These are phyloP conservation scores for Hemicentrotus pulcherrimus DNA, from an alignment of 35 echinoderm and acorn worm species.

Conservation along the genomic window DNA sequence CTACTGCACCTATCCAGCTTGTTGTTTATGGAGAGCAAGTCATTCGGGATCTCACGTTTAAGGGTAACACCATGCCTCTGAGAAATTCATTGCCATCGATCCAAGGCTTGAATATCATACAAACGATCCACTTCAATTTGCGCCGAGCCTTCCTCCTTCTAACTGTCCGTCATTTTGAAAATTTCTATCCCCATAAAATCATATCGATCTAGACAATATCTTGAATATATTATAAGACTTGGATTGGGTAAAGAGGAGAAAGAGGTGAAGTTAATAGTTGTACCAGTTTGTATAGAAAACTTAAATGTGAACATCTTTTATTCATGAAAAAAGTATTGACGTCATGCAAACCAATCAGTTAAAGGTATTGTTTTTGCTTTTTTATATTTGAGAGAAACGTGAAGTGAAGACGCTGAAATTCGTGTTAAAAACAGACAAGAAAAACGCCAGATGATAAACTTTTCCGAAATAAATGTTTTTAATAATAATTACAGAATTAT, in stretches of 20 bases:
- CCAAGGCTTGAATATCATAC: neutral
- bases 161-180: conserved; percentile 1
- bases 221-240: neutral
- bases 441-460: no score
- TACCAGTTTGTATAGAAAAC: neutral
- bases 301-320: no score
- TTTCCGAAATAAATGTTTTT: no score
- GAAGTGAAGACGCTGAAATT: no score
- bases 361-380: no score
- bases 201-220: neutral
- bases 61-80: neutral
- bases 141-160: neutral
- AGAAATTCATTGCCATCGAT: conserved; percentile 4
- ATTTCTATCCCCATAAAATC: neutral
- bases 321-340: no score
- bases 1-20: neutral
- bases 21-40: neutral
- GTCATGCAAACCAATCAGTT: no score
- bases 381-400: no score
- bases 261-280: neutral
- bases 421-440: no score
- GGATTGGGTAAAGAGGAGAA: neutral
- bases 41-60: neutral
- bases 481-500: no score
- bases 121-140: neutral